These are phyloP conservation scores for Sebastiscus albofasciatus DNA, from an alignment of 2,797 vertebrate genomes.

Conservation along the genomic window DNA sequence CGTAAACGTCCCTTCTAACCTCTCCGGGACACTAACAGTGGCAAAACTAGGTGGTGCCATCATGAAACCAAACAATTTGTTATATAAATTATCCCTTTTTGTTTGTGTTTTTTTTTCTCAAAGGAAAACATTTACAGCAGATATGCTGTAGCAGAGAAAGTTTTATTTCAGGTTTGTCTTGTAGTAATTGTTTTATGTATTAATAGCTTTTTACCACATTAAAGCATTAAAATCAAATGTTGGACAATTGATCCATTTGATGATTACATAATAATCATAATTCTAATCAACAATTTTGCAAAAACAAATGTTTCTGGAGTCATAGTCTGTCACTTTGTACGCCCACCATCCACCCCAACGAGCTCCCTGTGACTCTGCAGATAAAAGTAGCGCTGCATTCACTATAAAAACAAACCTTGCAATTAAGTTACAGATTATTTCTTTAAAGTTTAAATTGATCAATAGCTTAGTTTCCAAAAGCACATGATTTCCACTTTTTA, in stretches of 20 bases:
- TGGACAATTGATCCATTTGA: not conserved
- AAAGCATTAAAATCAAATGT: not conserved
- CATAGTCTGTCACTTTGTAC: not conserved
- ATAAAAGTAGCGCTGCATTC: not conserved
- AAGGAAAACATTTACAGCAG: not conserved
- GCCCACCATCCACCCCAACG: not conserved
- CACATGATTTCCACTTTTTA: not conserved
- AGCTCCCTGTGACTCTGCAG: not conserved
- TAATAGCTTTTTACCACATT: not conserved
- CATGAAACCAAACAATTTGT: not conserved
- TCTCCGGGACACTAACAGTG: too few species aligned
- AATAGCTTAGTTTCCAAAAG: not conserved
- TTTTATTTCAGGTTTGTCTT: too few species aligned
- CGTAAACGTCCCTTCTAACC: too few species aligned
- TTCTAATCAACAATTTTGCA: too few species aligned
- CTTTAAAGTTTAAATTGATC: not conserved
- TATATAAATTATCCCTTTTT: not conserved
- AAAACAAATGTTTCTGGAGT: not conserved
- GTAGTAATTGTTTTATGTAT: not conserved
- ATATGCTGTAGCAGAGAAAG: not conserved
- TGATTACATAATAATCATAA: not conserved
- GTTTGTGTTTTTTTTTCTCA: not conserved
- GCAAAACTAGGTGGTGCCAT: not conserved
- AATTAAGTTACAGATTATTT: not conserved
- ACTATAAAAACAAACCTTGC: not conserved